Evolutionary conservation across 2,888 invertebrate species (phyloP).

Genomic region (Pyralis farinalis): DNA sequence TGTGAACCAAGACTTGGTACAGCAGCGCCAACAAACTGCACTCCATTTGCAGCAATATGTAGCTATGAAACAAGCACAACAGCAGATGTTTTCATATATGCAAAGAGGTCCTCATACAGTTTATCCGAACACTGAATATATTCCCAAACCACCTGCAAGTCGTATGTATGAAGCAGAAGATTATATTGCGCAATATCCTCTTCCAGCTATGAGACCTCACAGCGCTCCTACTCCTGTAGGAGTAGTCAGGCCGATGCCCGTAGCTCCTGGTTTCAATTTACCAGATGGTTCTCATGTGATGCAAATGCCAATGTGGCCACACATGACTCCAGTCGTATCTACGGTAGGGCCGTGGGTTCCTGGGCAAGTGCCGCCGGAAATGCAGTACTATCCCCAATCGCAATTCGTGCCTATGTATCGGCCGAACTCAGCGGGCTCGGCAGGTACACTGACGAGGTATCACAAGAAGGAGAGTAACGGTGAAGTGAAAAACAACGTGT

Average conservation of each 20-base stretch:
- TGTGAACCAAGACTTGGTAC: constrained; percentile 56
- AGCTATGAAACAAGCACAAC: constrained; percentile 78
- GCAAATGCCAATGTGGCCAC: constrained; percentile 70
- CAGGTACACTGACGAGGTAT: constrained; percentile 70
- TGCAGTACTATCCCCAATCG: constrained; percentile 71
- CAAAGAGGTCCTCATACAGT: constrained; percentile 68
- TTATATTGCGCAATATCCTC: constrained; percentile 52
- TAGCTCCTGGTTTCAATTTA: constrained; percentile 48
- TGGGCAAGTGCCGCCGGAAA: constrained; percentile 56
- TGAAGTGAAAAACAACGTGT: constrained; percentile 61
- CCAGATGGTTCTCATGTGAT: constrained; percentile 61
- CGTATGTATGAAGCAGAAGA: constrained; percentile 63
- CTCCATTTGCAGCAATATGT: constrained; percentile 75
- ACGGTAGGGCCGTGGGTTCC: constrained; percentile 62
- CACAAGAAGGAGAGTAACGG: constrained; percentile 61
- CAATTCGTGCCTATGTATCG: constrained; percentile 72
- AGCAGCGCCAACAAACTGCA: constrained; percentile 73
- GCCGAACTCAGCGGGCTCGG: constrained; percentile 69
- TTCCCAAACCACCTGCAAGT: constrained; percentile 40
- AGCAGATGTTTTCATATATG: constrained; percentile 69
- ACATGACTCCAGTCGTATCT: constrained; percentile 59
- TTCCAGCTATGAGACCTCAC: constrained; percentile 58
- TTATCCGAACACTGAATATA: constrained; percentile 62
- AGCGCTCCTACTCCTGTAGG: constrained; percentile 64
- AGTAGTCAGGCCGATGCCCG: constrained; percentile 55